Conservation (phyloP, 2,113 vertebrate genomes). For the Riparia riparia region DNA sequence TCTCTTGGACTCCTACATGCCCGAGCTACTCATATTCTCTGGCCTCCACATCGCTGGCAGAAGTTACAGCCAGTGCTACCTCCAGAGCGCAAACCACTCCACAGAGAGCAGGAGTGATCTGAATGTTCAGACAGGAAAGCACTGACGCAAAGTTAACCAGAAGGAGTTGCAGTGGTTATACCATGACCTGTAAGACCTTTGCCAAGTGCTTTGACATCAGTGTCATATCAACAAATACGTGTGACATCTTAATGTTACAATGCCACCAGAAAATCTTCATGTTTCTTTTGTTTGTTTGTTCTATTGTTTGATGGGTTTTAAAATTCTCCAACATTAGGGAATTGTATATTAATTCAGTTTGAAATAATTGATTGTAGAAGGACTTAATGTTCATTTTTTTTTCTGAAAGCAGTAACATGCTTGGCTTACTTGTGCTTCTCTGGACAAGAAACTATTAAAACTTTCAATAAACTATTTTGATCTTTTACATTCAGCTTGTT, state of each 20-base stretch:
- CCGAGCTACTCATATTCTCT: constrained; percentile 82
- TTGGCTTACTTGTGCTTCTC: neutral
- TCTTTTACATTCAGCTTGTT: neutral
- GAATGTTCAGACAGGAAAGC: neutral
- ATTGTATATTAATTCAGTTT: neutral
- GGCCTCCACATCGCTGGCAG: constrained; percentile 81
- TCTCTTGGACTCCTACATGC: constrained; percentile 82
- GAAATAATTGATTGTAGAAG: neutral
- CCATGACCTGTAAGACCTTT: neutral
- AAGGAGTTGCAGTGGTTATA: neutral
- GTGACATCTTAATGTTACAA: neutral
- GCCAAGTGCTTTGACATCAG: neutral
- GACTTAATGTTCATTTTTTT: neutral
- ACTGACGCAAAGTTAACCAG: neutral
- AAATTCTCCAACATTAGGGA: neutral
- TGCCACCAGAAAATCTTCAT: neutral
- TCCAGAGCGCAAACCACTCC: constrained; percentile 67
- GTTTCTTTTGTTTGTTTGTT: neutral
- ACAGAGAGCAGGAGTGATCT: constrained; percentile 39
- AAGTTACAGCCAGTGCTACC: constrained; percentile 75
- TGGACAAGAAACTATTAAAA: neutral
- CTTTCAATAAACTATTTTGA: neutral
- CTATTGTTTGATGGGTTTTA: neutral
- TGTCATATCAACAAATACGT: neutral
- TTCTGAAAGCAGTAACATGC: neutral